phyloP scores from a whole-genome alignment of 2,888 invertebrate species.

The Cataglyphis altisquamis region DNA sequence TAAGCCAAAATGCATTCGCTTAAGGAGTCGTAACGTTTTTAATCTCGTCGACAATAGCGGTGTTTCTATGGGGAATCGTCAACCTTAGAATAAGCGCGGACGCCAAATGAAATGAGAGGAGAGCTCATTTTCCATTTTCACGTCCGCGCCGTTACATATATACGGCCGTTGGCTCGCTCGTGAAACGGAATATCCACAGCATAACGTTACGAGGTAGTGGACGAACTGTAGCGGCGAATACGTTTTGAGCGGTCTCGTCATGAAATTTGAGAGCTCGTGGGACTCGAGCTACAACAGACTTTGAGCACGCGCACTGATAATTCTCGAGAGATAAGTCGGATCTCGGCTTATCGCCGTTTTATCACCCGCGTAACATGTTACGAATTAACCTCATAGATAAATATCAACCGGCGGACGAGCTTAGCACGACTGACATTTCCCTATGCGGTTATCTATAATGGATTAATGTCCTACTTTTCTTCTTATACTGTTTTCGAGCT shows the following conservation, averaged over 20 bases:
- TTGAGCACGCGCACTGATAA: slow-evolving; percentile 43
- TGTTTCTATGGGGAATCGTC: slow-evolving; percentile 61
- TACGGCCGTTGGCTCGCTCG: slow-evolving; percentile 35
- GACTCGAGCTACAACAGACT: background rate
- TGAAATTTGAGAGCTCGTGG: slow-evolving; percentile 40
- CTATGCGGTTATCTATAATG: slow-evolving; percentile 3
- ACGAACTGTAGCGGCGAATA: background rate
- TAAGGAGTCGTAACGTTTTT: slow-evolving; percentile 67
- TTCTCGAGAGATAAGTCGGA: slow-evolving; percentile 45
- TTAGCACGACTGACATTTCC: slow-evolving; percentile 6
- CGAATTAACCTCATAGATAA: slow-evolving; percentile 49
- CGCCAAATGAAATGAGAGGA: slow-evolving; percentile 11
- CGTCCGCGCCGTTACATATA: slow-evolving; percentile 43
- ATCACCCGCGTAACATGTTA: slow-evolving; percentile 52
- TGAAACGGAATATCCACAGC: slow-evolving; percentile 38
- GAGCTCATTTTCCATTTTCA: slow-evolving; percentile 54
- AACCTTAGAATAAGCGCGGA: slow-evolving; percentile 27
- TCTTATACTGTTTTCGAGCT: background rate
- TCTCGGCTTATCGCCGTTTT: slow-evolving; percentile 45
- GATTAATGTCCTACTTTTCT: slow-evolving; percentile 13
- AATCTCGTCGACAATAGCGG: slow-evolving; percentile 67
- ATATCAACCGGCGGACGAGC: slow-evolving; percentile 26
- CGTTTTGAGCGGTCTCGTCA: slow-evolving; percentile 30
- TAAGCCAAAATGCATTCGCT: slow-evolving; percentile 56
- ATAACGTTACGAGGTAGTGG: slow-evolving; percentile 25